Percentiles rank a stretch among this genome's conserved stretches.
These are phyloP conservation scores for Myotis pilosus DNA, from an alignment of 2,797 vertebrate genomes.

Conservation along the genomic window DNA sequence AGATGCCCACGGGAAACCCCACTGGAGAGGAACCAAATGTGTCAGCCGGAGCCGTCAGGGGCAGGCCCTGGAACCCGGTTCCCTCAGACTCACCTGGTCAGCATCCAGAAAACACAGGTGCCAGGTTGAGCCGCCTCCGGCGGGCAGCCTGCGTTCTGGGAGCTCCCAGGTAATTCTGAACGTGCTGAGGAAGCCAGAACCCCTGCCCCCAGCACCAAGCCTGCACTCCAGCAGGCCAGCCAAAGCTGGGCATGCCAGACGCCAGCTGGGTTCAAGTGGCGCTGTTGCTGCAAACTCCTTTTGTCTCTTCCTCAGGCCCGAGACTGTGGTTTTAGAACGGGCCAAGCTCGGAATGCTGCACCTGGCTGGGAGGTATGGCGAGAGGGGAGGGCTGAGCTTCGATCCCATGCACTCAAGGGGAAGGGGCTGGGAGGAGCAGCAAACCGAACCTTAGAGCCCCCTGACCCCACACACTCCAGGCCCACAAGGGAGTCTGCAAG, in stretches of 20 bases:
- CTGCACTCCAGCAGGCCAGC: background rate
- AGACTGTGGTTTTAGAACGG: background rate
- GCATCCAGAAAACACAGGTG: background rate
- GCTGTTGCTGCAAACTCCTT: background rate
- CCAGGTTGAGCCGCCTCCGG: background rate
- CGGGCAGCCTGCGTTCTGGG: background rate
- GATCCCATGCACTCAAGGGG: background rate
- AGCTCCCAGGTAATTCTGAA: background rate
- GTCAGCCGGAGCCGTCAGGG: rapidly evolving
- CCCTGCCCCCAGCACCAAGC: background rate
- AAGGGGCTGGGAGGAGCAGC: background rate
- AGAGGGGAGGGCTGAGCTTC: background rate
- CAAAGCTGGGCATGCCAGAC: background rate
- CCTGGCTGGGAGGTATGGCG: background rate
- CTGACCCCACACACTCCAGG: background rate
- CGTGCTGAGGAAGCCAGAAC: background rate
- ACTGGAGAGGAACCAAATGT: background rate
- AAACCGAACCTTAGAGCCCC: background rate
- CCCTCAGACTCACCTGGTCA: background rate
- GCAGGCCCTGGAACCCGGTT: background rate
- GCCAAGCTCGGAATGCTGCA: background rate
- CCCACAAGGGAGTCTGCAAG: background rate
- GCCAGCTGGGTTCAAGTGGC: background rate
- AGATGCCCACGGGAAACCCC: background rate
- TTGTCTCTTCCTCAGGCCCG: background rate